phyloP scores from a whole-genome alignment of 92 coral and sea anemone species.

The Palythoa grandis region DNA sequence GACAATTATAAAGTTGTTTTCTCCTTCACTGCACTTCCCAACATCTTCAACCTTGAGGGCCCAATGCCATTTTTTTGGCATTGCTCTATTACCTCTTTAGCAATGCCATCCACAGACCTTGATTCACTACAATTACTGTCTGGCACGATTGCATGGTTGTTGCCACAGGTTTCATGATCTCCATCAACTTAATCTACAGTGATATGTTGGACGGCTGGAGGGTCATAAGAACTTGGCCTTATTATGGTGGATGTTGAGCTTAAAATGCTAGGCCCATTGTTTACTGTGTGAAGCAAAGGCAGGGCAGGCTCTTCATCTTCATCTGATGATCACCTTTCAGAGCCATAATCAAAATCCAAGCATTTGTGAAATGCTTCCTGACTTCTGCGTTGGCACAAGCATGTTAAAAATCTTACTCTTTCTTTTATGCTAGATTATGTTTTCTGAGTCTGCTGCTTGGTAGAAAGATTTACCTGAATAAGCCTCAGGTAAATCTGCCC shows the following conservation, averaged over 20 bases:
- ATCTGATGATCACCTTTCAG: constrained; percentile 12
- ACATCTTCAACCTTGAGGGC: constrained; percentile 30
- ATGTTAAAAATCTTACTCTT: constrained; percentile 38
- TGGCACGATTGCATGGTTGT: neutral
- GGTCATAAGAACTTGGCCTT: constrained; percentile 6
- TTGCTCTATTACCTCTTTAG: constrained; percentile 2
- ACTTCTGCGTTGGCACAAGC: constrained; percentile 42
- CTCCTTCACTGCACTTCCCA: constrained; percentile 27
- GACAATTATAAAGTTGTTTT: constrained; percentile 27
- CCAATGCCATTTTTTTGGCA: constrained; percentile 18
- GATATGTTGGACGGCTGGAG: neutral
- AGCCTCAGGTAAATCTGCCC: constrained; percentile 32
- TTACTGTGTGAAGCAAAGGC: neutral
- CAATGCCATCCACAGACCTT: constrained; percentile 20
- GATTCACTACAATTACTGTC: neutral
- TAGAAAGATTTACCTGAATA: constrained; percentile 39
- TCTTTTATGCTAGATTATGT: constrained; percentile 34
- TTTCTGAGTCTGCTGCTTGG: constrained; percentile 26
- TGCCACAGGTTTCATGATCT: neutral
- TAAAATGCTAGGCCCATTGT: neutral
- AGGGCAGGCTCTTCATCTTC: constrained; percentile 11
- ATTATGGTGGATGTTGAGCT: constrained; percentile 1
- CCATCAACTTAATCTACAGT: constrained; percentile 18
- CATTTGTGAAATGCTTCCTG: constrained; percentile 41
- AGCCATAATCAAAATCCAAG: constrained; percentile 4